phyloP scores from a whole-genome alignment of 2,888 invertebrate genomes.

The Venusia cambrica region DNA sequence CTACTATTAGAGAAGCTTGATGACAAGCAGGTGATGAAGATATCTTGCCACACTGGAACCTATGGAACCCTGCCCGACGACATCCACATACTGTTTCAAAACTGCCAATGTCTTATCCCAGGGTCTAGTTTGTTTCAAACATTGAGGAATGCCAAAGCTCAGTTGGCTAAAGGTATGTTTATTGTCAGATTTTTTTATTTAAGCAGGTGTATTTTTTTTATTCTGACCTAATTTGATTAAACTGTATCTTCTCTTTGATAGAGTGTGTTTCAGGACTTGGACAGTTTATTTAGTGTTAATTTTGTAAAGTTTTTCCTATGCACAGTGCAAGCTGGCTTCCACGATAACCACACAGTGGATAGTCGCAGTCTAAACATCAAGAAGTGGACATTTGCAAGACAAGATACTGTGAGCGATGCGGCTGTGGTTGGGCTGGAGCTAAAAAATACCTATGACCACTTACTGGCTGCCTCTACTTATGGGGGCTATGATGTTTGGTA shows the following conservation, averaged over 20 bases:
- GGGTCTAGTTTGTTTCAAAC: constrained; percentile 90
- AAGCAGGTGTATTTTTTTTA: too few relatives aligned
- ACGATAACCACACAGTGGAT: constrained; percentile 74
- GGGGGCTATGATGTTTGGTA: constrained; percentile 86
- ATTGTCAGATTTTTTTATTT: too few relatives aligned
- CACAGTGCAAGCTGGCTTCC: constrained; percentile 86
- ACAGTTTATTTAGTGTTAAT: constrained; percentile 2
- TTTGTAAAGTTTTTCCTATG: constrained; percentile 26
- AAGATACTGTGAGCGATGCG: constrained; percentile 88
- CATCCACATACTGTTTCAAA: constrained; percentile 87
- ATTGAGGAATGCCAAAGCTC: constrained; percentile 88
- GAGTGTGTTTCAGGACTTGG: too few relatives aligned
- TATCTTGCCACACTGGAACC: constrained; percentile 87
- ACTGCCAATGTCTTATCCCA: constrained; percentile 86
- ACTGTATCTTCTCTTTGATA: too few relatives aligned
- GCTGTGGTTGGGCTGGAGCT: constrained; percentile 87
- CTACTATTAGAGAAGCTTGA: constrained; percentile 92
- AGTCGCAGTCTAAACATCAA: constrained; percentile 86
- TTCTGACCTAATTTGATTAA: too few relatives aligned
- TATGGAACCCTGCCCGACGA: constrained; percentile 83
- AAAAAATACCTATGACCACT: constrained; percentile 92
- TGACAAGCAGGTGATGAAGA: constrained; percentile 87
- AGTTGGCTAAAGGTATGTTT: constrained; percentile 87
- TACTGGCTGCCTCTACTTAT: constrained; percentile 89
- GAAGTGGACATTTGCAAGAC: constrained; percentile 93